These are phyloP conservation scores for Martes flavigula DNA, from an alignment of 2,797 vertebrate genomes.

Conservation along the genomic window DNA sequence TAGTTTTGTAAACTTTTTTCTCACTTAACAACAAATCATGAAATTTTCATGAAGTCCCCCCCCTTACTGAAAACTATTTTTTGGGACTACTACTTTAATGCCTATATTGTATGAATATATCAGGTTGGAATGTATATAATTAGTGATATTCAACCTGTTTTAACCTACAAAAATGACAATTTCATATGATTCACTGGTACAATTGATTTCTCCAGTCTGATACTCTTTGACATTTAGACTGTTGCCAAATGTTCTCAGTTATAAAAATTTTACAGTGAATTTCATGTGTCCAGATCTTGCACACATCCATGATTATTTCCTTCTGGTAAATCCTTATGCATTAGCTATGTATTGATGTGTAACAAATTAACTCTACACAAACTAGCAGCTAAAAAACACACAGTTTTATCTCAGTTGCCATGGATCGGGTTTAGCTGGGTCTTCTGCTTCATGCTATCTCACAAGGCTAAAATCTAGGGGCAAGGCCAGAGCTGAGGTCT, in stretches of 20 bases:
- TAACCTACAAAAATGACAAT: not conserved
- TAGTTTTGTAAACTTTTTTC: not conserved
- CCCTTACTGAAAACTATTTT: not conserved
- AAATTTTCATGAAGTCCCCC: not conserved
- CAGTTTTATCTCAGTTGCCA: not conserved
- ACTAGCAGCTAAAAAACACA: not conserved
- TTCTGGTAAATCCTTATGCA: not conserved
- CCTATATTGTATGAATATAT: not conserved
- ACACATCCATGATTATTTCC: not conserved
- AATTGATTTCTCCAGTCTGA: constrained; percentile 30
- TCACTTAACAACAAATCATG: not conserved
- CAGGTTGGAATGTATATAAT: not conserved
- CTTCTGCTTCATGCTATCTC: not conserved
- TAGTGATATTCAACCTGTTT: constrained; percentile 5
- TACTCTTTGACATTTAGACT: constrained; percentile 49
- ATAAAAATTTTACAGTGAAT: not conserved
- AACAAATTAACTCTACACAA: not conserved
- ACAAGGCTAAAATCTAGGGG: not conserved
- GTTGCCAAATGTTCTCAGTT: constrained; percentile 15
- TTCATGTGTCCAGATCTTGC: not conserved
- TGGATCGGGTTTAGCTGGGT: not conserved
- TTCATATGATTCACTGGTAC: not conserved
- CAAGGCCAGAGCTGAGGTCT: not conserved
- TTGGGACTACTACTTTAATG: not conserved
- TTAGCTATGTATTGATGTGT: not conserved